Evolutionary conservation across 2,888 invertebrate genomes (phyloP), one percentile per base, ranked within the genome.

Genomic region (Ctenicera cuprea): DNA sequence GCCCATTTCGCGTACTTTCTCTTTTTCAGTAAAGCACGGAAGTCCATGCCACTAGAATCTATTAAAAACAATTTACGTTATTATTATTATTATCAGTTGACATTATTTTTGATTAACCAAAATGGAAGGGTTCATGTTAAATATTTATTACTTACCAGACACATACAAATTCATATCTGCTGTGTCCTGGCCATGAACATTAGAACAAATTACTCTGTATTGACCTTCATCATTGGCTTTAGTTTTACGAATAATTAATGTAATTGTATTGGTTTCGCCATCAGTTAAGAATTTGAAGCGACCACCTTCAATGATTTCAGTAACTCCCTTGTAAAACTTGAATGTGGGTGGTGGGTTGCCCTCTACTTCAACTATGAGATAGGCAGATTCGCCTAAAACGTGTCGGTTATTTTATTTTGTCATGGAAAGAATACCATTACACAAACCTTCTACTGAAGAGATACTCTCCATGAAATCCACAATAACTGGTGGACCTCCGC

Each of bases 41-140:
- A 99, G 89, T 99, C 99, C 94, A 99, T 95, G 80, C 97, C 97
- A 88, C 97, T 97, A 78, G 98, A 93, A 89, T 97, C 98, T 95
- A 41, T 50, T 41, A n/a, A 30, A 48, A 50, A 64, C 9, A 18
- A 9, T 41, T 41, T n/a, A 41, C n/a, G n/a, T n/a, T 41, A 41
- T 41, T 41, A 41, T 41, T 12, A n/a, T 26, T 26, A 26, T 26
- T 26, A 26, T 26, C 5, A 26, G 5, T 26, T 3, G 5, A 26
- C 5, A n/a, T n/a, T n/a, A n/a, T n/a, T n/a, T n/a, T n/a, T n/a
- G n/a, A n/a, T n/a, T n/a, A n/a, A n/a, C n/a, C n/a, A n/a, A n/a
- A n/a, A n/a, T n/a, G n/a, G n/a, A n/a, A n/a, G n/a, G n/a, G n/a
- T n/a, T n/a, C n/a, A n/a, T n/a, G n/a, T n/a, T n/a, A n/a, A n/a